Conservation (phyloP, 2,888 invertebrate genomes). For the Apomyelois bistriatella region DNA sequence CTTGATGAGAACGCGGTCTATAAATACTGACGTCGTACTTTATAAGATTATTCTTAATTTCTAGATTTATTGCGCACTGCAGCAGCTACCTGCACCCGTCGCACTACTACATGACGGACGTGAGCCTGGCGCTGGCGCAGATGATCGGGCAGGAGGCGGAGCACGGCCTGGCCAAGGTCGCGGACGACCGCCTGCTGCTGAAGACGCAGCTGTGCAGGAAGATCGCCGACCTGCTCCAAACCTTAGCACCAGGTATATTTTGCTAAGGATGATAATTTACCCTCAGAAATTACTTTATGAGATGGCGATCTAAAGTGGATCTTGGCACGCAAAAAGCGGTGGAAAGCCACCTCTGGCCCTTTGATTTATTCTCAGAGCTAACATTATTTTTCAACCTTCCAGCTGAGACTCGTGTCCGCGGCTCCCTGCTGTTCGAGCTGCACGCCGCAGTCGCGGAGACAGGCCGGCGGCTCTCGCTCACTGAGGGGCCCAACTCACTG, state of each 20-base stretch:
- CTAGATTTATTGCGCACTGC: conserved; percentile 82
- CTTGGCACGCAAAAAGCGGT: too few relatives aligned
- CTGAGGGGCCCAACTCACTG: conserved; percentile 74
- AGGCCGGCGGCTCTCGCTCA: conserved; percentile 76
- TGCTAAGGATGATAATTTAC: too few relatives aligned
- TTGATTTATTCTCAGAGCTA: too few relatives aligned
- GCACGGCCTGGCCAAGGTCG: conserved; percentile 73
- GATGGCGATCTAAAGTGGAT: too few relatives aligned
- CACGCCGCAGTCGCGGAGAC: conserved; percentile 87
- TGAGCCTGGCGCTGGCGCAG: conserved; percentile 85
- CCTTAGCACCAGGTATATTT: conserved; percentile 80
- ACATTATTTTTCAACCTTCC: conserved; percentile 24
- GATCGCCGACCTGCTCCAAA: conserved; percentile 80
- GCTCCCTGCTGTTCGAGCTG: conserved; percentile 85
- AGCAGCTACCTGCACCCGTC: conserved; percentile 82
- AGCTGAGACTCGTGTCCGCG: conserved; percentile 87
- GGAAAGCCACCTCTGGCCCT: too few relatives aligned
- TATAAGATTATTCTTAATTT: conserved; percentile 18
- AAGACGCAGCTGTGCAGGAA: conserved; percentile 84
- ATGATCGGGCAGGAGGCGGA: conserved; percentile 82
- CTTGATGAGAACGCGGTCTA: too few relatives aligned
- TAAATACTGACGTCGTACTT: too few relatives aligned
- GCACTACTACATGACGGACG: conserved; percentile 88
- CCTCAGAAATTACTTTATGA: too few relatives aligned
- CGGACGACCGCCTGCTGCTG: conserved; percentile 80